Evolutionary conservation across 2,888 invertebrate species (phyloP).

Genomic region (Lasioglossum zephyrum): DNA sequence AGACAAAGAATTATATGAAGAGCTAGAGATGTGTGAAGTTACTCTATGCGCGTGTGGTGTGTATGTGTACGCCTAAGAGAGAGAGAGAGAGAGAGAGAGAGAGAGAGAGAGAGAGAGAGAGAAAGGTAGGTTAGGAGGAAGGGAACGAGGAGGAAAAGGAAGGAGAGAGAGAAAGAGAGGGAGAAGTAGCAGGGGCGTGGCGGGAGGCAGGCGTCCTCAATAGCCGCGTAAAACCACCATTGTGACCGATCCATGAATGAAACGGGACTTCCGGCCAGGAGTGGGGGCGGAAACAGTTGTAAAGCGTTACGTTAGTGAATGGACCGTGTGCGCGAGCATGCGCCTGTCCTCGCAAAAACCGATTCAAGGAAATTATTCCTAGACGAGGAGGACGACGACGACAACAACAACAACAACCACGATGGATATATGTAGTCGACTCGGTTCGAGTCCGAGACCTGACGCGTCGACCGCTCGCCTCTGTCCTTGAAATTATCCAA

Average conservation of each 20-base stretch:
- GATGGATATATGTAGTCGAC: neutral
- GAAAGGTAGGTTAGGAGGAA: neutral
- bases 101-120: slow-evolving; percentile 20
- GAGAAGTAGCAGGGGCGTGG: slow-evolving; percentile 67
- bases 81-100: neutral
- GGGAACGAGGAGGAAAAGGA: no score
- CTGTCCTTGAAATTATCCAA: neutral
- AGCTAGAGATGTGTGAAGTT: slow-evolving; percentile 6
- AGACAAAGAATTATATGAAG: slow-evolving; percentile 8
- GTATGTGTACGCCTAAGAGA: neutral
- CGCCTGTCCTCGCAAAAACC: slow-evolving; percentile 74
- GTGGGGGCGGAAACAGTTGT: slow-evolving; percentile 83
- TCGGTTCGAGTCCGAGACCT: neutral
- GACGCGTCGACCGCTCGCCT: neutral
- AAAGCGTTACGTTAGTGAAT: slow-evolving; percentile 81
- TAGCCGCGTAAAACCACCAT: slow-evolving; percentile 83
- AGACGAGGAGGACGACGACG: slow-evolving; percentile 33
- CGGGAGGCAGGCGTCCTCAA: slow-evolving; percentile 79
- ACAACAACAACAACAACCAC: neutral
- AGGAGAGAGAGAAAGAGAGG: slow-evolving; percentile 22
- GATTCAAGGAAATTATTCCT: slow-evolving; percentile 72
- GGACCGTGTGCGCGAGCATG: slow-evolving; percentile 74
- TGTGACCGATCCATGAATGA: slow-evolving; percentile 84
- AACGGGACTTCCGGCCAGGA: slow-evolving; percentile 83
- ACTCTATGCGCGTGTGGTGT: neutral